Conservation (phyloP, 2,888 invertebrate species). For the Theretra japonica region DNA sequence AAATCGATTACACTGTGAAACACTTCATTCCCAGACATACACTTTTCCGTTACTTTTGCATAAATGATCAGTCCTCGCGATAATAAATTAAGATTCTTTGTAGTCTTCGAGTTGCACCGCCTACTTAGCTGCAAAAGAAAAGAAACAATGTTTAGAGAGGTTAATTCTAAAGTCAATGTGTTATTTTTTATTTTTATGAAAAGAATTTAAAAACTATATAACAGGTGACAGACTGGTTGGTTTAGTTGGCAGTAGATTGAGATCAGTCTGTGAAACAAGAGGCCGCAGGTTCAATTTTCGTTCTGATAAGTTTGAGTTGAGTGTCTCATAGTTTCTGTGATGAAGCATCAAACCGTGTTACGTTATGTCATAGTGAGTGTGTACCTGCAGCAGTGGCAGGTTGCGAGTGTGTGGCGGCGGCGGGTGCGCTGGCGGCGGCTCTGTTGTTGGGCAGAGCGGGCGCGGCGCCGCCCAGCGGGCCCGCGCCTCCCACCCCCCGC, state of each 20-base stretch:
- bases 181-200: not conserved
- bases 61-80: constrained; percentile 79
- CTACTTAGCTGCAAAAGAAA: constrained; percentile 77
- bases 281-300: no score
- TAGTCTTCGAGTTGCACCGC: constrained; percentile 61
- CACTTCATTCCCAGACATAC: constrained; percentile 75
- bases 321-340: no score
- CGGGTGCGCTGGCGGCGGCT: constrained; percentile 38
- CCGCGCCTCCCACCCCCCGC: constrained; percentile 43
- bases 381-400: constrained; percentile 36
- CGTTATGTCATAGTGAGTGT: no score
- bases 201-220: no score
- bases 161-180: not conserved
- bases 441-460: constrained; percentile 33
- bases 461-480: constrained; percentile 29
- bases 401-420: constrained; percentile 37
- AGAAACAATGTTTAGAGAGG: constrained; percentile 35
- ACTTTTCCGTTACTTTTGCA: constrained; percentile 79
- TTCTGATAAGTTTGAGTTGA: no score
- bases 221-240: no score
- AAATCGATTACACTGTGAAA: constrained; percentile 68
- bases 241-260: no score
- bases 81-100: constrained; percentile 82
- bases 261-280: no score
- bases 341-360: no score